phyloP scores from a whole-genome alignment of 2,797 vertebrate species.

The Varecia variegata region DNA sequence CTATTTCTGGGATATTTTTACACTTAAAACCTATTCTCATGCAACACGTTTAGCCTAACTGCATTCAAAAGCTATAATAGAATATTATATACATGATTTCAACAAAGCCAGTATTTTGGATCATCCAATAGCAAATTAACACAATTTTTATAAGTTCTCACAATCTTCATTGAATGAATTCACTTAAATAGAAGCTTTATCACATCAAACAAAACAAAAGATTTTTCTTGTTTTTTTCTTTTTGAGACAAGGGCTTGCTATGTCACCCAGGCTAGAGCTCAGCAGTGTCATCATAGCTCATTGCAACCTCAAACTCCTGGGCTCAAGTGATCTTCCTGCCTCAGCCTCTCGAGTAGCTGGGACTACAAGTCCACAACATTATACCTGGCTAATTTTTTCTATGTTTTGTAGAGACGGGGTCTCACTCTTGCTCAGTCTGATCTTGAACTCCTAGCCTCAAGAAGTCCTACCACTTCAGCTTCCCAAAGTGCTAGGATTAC shows the following conservation, averaged over 20 bases:
- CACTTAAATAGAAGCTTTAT: conserved; percentile 16
- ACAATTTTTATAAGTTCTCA: not conserved
- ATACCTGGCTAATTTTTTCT: not conserved
- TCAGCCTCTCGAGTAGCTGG: not conserved
- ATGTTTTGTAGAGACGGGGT: not conserved
- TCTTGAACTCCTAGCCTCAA: not conserved
- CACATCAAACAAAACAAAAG: not conserved
- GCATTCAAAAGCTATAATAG: not conserved
- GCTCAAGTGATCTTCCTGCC: not conserved
- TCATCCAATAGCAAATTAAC: not conserved
- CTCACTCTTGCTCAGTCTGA: not conserved
- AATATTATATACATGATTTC: not conserved
- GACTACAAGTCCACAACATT: no score
- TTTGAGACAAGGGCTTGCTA: not conserved
- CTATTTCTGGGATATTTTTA: not conserved
- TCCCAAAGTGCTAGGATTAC: not conserved
- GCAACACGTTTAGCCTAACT: not conserved
- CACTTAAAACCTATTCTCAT: not conserved
- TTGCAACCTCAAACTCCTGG: not conserved
- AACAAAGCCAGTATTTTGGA: not conserved
- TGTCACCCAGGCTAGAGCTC: not conserved
- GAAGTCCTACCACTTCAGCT: not conserved
- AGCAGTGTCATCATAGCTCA: not conserved
- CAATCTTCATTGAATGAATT: not conserved
- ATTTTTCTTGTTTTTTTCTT: not conserved